Evolutionary conservation across 2,113 vertebrate species (phyloP), one percentile per base, ranked within the genome.

Genomic region (Athene noctua): DNA sequence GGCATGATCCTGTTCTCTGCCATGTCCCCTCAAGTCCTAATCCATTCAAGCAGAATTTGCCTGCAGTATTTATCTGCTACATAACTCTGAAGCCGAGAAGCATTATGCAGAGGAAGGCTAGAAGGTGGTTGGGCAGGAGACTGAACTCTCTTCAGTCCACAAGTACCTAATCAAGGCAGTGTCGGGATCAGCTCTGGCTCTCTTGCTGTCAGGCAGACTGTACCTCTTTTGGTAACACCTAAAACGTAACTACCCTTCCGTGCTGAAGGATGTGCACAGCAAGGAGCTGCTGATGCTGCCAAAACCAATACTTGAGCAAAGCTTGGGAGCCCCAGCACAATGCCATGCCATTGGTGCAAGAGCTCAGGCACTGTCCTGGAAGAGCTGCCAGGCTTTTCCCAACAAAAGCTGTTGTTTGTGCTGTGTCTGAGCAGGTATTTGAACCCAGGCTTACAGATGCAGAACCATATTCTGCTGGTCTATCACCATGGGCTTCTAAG

Each of bases 121-220:
- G 40, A 86, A 87, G 0, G 6, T 29, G 36, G 49, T 32, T 19
- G 6, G 59, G 19, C 25, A 27, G 18, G 65, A 95, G 22, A 75
- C 11, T 73, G 71, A 71, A 17, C 22, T 54, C 30, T 62, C 49
- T 57, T 57, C 62, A 75, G 11, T 4, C 18, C 57, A 17, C 14
- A 46, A 30, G 38, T 4, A 95, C 65, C 68, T 80, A 62, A 78
- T 11, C 55, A 58, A 79, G 63, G 42, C 13, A 22, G 38, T 70
- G 22, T 46, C 38, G 67, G 59, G 44, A 75, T 51, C 62, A 80
- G 36, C 62, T 72, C 70, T 72, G 55, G n/a, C 38, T 75, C 67
- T 80, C 51, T 9, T 36, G 32, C 29, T 0, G 0, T 23, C 2
- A 3, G 49, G 65, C 34, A 86, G 85, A 21, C 52, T 59, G 55